A percentile compares a stretch with the other conserved stretches of the same genome.
These are phyloP conservation scores for Hormiphora californensis DNA, from an alignment of 37 sponge, comb jelly and placozoan genomes.

Conservation along the genomic window DNA sequence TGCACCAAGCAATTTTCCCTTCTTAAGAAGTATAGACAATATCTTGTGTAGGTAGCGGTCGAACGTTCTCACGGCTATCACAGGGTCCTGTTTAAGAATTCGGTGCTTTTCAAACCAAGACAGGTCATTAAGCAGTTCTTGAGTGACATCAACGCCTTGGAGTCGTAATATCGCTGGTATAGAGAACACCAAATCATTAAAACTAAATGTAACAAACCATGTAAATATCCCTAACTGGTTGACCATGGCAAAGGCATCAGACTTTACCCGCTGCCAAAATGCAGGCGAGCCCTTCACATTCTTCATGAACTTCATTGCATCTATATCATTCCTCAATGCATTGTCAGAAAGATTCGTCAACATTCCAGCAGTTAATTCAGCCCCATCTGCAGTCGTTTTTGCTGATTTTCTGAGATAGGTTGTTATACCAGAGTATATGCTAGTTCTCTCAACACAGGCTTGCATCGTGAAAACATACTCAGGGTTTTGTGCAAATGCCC, in stretches of 20 bases:
- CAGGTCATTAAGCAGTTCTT: neutral
- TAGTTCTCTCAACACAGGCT: neutral
- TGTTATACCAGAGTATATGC: neutral
- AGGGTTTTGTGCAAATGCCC: neutral
- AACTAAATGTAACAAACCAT: neutral
- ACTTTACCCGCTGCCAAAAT: neutral
- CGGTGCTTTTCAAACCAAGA: neutral
- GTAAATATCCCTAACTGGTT: constrained; percentile 1
- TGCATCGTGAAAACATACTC: neutral
- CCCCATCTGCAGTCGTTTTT: neutral
- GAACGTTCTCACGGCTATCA: neutral
- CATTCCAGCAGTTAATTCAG: neutral
- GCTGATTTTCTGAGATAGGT: neutral
- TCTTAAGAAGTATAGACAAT: neutral
- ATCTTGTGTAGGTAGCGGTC: neutral
- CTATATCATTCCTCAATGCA: neutral
- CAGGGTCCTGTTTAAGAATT: neutral
- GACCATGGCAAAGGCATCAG: neutral
- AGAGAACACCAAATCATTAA: neutral
- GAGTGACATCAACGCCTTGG: neutral
- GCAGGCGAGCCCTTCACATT: neutral
- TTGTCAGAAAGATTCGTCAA: neutral
- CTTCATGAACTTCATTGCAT: neutral
- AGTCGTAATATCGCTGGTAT: neutral
- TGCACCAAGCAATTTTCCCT: neutral